Evolutionary conservation across 1,140 invertebrate genomes (phyloP).

Genomic region (Atta colombica): DNA sequence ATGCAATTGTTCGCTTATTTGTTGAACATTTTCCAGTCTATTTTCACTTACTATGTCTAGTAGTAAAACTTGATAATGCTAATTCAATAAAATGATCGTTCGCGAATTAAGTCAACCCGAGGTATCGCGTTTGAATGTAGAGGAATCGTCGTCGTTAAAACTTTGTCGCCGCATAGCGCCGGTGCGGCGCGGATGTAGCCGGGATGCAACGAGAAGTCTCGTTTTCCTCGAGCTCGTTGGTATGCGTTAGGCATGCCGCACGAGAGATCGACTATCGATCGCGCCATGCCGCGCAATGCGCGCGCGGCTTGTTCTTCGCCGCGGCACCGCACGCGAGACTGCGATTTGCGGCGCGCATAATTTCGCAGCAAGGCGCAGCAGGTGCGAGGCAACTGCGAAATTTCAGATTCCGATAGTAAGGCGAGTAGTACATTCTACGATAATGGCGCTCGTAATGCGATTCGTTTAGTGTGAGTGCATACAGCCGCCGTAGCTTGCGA

Average conservation of each 20-base stretch:
- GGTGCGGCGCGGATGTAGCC: not conserved
- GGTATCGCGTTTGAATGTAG: slow-evolving; percentile 48
- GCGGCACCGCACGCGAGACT: slow-evolving; percentile 69
- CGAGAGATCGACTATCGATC: slow-evolving; percentile 76
- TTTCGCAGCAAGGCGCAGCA: slow-evolving; percentile 67
- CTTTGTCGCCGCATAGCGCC: slow-evolving; percentile 59
- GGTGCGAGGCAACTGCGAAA: slow-evolving; percentile 75
- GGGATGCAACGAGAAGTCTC: slow-evolving; percentile 30
- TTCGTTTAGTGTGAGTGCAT: slow-evolving; percentile 63
- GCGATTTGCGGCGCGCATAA: slow-evolving; percentile 76
- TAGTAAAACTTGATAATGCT: not conserved
- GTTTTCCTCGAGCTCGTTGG: slow-evolving; percentile 73
- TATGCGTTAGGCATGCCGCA: slow-evolving; percentile 66
- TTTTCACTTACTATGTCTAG: no score
- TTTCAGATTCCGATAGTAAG: slow-evolving; percentile 76
- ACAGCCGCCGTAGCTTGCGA: slow-evolving; percentile 16
- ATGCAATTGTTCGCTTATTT: no score
- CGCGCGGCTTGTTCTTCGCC: not conserved
- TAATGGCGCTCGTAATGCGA: slow-evolving; percentile 74
- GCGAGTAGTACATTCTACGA: slow-evolving; percentile 61
- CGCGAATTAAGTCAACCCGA: slow-evolving; percentile 12
- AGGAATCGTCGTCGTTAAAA: slow-evolving; percentile 64
- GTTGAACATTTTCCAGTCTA: no score
- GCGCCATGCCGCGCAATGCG: slow-evolving; percentile 28
- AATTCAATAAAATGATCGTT: slow-evolving; percentile 22